Base-by-base conservation (phyloP, 2,797 vertebrate species). In the Antrozous pallidus region DNA sequence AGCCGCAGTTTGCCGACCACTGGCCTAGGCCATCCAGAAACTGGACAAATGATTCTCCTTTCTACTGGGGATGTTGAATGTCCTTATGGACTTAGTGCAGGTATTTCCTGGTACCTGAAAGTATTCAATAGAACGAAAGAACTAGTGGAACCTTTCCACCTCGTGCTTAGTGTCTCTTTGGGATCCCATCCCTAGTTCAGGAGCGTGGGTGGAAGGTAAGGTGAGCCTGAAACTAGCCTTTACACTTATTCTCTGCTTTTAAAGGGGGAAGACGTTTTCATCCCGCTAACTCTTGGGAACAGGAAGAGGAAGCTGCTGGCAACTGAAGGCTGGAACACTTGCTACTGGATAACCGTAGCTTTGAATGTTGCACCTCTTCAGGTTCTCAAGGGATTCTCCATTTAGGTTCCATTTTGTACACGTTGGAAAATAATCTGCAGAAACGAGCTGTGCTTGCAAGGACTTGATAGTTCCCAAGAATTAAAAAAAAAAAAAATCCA, bases 241-340 rank as follows among this genome's bases (percentile, higher is more conserved):
- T 67, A 97, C 40, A 3, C 69, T 47, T 42, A 22, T 54, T 89
- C 92, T 96, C 93, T 94, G 69, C 96, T 67, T 97, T 98, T 81
- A 71, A 98, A 99, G 99, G 98, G 99, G 99, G 97, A 99, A 99
- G 98, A 99, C 99, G 0, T 99, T 99, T 78, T 96, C 98, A 87
- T 95, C 97, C 97, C 98, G 98, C 97, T 98, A 98, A 97, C 1
- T 0, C 95, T 45, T 1, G 95, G 97, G 94, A 93, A 78, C 82
- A 36, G 40, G 93, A 95, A 90, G 85, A 97, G 79, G 94, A 93
- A 36, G 95, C 91, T 24, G 93, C 96, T 91, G 96, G 96, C 2
- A 82, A 94, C 1, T 51, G 86, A 98, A 98, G 97, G 96, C 96
- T 96, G 97, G 96, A 98, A 97, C 93, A 96, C 94, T 97, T 97